Conservation (phyloP, 1,140 invertebrate species). For the Anoplolepis gracilipes region DNA sequence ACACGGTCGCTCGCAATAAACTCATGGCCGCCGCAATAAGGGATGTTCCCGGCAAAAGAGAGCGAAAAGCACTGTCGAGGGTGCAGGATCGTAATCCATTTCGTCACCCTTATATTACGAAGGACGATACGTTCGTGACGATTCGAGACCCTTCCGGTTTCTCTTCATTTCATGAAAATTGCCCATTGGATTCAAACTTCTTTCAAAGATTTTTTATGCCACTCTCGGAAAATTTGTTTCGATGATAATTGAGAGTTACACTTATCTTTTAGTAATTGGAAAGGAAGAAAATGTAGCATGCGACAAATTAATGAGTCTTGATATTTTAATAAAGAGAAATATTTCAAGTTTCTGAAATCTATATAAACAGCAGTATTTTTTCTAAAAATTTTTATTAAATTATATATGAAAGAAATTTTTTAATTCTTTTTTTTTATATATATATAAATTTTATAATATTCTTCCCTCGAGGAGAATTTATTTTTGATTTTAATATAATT, state of each 20-base stretch:
- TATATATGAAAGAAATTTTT: background rate
- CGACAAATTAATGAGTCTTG: background rate
- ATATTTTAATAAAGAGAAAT: background rate
- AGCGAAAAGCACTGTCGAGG: constrained; percentile 64
- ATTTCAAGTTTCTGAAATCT: background rate
- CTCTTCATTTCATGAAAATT: constrained; percentile 55
- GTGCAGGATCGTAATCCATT: constrained; percentile 74
- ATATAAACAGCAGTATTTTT: background rate
- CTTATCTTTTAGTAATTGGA: background rate
- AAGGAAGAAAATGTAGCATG: background rate
- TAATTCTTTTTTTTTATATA: background rate
- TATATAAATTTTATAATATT: background rate
- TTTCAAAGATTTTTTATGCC: constrained; percentile 19
- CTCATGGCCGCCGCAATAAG: constrained; percentile 72
- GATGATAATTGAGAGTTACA: background rate
- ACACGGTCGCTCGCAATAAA: constrained; percentile 75
- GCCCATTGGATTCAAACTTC: constrained; percentile 36
- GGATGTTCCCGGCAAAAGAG: constrained; percentile 46
- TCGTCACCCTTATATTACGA: constrained; percentile 70
- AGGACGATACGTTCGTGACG: constrained; percentile 50
- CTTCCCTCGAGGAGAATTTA: background rate
- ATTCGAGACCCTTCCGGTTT: constrained; percentile 60
- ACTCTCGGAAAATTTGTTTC: background rate
- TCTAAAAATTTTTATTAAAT: constrained; percentile 12
- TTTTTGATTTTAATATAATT: background rate